phyloP scores from a whole-genome alignment of 2,888 invertebrate genomes.

The Harmothoe impar region DNA sequence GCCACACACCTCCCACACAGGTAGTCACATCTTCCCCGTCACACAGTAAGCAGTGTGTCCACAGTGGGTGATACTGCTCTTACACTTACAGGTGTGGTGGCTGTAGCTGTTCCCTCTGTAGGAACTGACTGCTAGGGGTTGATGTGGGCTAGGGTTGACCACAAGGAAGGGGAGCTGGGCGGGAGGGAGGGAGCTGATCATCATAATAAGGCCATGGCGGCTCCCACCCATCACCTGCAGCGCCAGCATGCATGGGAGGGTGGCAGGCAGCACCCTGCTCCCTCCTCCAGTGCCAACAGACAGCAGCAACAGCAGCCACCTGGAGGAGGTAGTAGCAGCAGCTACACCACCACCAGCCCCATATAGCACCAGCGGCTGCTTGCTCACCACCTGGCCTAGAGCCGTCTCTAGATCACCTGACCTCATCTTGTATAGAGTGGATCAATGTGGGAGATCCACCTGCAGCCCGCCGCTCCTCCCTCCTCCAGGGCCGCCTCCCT shows the following conservation, averaged over 20 bases:
- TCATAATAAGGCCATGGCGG: conserved; percentile 11
- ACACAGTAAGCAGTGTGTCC: no score
- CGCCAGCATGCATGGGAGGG: neutral
- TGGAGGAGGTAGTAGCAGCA: neutral
- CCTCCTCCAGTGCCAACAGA: neutral
- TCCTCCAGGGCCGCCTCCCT: neutral
- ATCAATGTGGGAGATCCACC: neutral
- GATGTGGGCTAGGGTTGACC: neutral
- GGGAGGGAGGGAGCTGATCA: neutral
- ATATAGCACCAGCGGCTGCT: neutral
- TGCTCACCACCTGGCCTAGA: neutral
- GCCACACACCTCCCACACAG: conserved; percentile 4
- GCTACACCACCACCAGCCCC: neutral
- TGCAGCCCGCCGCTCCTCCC: neutral
- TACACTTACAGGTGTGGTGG: neutral
- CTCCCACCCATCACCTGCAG: neutral
- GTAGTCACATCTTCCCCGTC: no score
- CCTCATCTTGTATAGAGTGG: conserved; percentile 10
- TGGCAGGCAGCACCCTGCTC: no score
- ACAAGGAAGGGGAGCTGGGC: neutral
- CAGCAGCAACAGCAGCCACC: neutral
- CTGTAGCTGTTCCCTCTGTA: no score
- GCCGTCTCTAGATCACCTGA: conserved; percentile 1
- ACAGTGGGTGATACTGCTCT: no score
- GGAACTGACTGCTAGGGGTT: no score